Base-by-base conservation (phyloP, 2,113 vertebrate species). In the Pithys albifrons region DNA sequence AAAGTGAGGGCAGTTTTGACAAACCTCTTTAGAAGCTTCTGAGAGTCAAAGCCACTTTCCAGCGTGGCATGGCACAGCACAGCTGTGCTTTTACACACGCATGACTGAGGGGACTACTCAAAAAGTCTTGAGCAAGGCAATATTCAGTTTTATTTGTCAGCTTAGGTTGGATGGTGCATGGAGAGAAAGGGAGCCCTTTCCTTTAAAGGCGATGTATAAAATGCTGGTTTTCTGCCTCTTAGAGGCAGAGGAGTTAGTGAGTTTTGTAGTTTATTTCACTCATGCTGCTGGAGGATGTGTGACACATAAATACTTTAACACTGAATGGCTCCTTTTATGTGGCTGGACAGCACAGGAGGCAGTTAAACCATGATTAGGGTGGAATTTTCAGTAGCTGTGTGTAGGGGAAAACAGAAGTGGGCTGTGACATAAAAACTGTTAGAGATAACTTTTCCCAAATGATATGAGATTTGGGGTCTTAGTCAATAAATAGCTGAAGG, bases 231-330 rank as follows among this genome's bases (percentile, higher is more conserved):
- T 87, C 54, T 66, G 72, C 51, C 31, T 91, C 18, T 24, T 37
- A 33, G n/a, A 65, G 35, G 13, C 10, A 58, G 72, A 77, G 86
- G 33, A 75, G 27, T 86, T 85, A 11, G 23, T 20, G 25, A 59
- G 14, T 39, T 94, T 87, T 62, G 54, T 72, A 61, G 69, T 93
- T 84, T 79, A 83, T 96, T 95, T 84, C 71, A 80, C n/a, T 80
- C 12, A 1, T 51, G 23, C n/a, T 73, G n/a, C 52, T 37, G 14
- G 73, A 79, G 46, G 24, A 67, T 19, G 13, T 45, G 15, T 9
- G 29, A 19, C 18, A 46, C 4, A 12, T 29, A 76, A 91, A 52
- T 70, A 48, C 49, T 92, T 79, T 64, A 52, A 67, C 12, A 33
- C 27, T 45, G 66, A 76, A 85, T 73, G 33, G 18, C 27, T 82